A percentile compares a stretch with the other conserved stretches of the same genome.
Evolutionary conservation across 2,888 invertebrate species (phyloP).

Genomic region (Pseudoips prasinana): DNA sequence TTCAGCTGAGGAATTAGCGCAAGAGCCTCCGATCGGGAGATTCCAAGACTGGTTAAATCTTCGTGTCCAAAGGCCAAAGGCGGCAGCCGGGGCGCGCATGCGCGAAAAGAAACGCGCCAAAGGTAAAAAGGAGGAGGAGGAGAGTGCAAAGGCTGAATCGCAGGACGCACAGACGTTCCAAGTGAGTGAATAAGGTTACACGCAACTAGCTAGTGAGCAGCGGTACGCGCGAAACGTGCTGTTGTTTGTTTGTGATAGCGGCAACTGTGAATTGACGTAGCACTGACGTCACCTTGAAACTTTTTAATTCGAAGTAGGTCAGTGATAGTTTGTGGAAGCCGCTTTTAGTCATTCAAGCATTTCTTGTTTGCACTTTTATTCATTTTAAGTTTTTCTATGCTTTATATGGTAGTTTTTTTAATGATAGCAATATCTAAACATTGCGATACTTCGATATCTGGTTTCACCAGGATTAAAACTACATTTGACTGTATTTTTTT

Average conservation of each 20-base stretch:
- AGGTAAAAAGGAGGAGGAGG: constrained; percentile 42
- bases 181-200: constrained; percentile 55
- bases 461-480: no score
- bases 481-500: no score
- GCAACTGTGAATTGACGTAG: constrained; percentile 26
- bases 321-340: no score
- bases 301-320: constrained; percentile 33
- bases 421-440: no score
- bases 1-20: constrained; percentile 73
- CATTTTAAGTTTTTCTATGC: no score
- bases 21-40: constrained; percentile 69
- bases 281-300: constrained; percentile 30
- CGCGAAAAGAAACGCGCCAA: constrained; percentile 62
- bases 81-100: constrained; percentile 52
- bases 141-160: constrained; percentile 29
- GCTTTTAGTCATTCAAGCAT: no score
- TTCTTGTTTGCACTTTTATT: no score
- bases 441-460: no score
- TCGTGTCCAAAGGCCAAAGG: constrained; percentile 68
- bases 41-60: constrained; percentile 72
- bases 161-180: constrained; percentile 56
- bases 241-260: constrained; percentile 41
- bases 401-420: no score
- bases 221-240: constrained; percentile 43
- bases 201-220: constrained; percentile 29